phyloP scores from a whole-genome alignment of 2,113 vertebrate genomes.

The Sander vitreus region DNA sequence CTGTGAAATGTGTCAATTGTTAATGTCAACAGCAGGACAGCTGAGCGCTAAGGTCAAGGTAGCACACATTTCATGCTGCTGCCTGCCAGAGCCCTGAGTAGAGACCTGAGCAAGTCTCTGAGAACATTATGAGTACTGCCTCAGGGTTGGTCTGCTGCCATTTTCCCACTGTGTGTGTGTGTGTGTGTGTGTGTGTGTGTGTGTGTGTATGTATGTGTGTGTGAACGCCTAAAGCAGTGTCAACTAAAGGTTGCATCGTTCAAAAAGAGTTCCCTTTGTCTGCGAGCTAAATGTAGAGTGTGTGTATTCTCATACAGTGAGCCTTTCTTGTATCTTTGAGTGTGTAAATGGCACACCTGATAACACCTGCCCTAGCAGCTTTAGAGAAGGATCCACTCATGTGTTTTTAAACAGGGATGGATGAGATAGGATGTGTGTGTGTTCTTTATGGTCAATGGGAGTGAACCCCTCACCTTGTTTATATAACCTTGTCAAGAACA shows the following conservation, averaged over 20 bases:
- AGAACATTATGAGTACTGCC: conserved; percentile 37
- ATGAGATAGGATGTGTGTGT: background rate
- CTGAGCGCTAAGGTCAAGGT: conserved; percentile 47
- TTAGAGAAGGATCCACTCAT: conserved; percentile 13
- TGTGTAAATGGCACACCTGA: conserved; percentile 37
- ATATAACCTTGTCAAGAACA: conserved; percentile 69
- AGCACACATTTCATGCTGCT: conserved; percentile 42
- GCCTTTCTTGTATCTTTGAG: conserved; percentile 7
- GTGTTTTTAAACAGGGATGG: conserved; percentile 16
- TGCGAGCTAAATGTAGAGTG: conserved; percentile 26
- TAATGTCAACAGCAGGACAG: conserved; percentile 53
- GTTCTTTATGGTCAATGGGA: conserved; percentile 17
- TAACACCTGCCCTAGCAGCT: conserved; percentile 7
- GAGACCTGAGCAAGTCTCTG: conserved; percentile 8
- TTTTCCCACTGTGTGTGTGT: conserved; percentile 21
- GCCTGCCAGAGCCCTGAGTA: conserved; percentile 37
- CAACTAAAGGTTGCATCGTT: conserved; percentile 46
- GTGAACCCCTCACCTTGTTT: conserved; percentile 42
- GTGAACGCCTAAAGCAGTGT: conserved; percentile 24
- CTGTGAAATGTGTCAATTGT: conserved; percentile 52
- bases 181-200: background rate
- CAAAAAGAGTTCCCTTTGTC: conserved; percentile 34
- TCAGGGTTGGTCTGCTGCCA: conserved; percentile 43
- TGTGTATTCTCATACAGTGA: conserved; percentile 4
- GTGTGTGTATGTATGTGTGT: conserved; percentile 2